Evolutionary conservation across 1,140 invertebrate genomes (phyloP), one percentile per base, ranked within the genome.

Genomic region (Cheumatopsyche charites): DNA sequence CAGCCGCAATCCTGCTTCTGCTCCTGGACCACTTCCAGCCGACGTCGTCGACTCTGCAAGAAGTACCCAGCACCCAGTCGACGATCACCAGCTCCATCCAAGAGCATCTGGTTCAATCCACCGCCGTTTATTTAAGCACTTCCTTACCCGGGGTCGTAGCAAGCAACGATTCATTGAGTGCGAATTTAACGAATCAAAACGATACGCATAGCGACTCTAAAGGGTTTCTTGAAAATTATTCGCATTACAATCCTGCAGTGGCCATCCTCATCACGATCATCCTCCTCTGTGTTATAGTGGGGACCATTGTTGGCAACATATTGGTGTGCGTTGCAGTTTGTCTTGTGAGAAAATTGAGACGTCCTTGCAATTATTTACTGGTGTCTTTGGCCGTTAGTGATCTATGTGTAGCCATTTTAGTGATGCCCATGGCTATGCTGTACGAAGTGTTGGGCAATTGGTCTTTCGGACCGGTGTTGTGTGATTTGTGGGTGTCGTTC

Each of bases 301-400:
- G 89, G 47, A 95, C 94, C 0, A 88, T 95, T 62, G 87, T 95
- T 36, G 95, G 95, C 26, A 98, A 98, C 82, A 90, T 95, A 61
- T 84, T 97, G 66, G 94, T 97, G 77, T 96, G 88, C 80, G 87
- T 96, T 6, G 93, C 94, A 36, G 94, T 97, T 7, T 92, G 91
- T 77, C 88, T 94, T 73, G 94, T 96, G 65, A 88, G 90, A 73
- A 96, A 96, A 79, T 83, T 97, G 78, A 90, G 88, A 82, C 89
- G 88, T 75, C 92, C 89, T 62, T 94, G 88, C 79, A 96, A 96
- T 80, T 94, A 95, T 79, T 83, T 96, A 41, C 87, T 96, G n/a
- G 94, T 95, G 6, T 95, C 92, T 65, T 84, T 98, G 75, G 96
- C 96, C 21, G 90, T 96, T 76, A 95, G 90, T 79, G 93, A 91